Conservation (phyloP, 2,113 vertebrate species). For the Canis aureus region DNA sequence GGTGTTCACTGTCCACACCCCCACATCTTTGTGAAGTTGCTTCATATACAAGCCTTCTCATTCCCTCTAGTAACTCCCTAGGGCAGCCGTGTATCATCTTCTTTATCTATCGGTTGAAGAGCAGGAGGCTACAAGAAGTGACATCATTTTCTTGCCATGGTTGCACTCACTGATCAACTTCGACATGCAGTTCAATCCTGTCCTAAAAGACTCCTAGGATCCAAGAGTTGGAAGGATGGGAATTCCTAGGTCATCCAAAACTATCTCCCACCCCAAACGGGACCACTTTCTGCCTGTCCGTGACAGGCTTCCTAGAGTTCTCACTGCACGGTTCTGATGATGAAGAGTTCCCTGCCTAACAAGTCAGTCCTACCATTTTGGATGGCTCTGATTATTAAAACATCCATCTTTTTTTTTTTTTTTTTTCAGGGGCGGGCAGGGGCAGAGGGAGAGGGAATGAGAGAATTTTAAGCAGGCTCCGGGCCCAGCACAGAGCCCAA, state of each 20-base stretch:
- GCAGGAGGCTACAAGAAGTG: neutral
- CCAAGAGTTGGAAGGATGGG: neutral
- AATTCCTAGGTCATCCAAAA: neutral
- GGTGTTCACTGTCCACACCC: neutral
- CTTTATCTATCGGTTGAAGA: neutral
- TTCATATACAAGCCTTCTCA: neutral
- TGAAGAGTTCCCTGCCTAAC: rapidly evolving
- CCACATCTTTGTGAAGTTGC: neutral
- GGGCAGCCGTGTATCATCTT: neutral
- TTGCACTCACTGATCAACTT: neutral
- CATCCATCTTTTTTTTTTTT: neutral
- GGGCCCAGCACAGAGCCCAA: neutral
- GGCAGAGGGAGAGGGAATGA: neutral
- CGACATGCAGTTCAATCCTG: rapidly evolving
- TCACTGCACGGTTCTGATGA: neutral
- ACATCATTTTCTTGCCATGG: neutral
- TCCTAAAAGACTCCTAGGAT: neutral
- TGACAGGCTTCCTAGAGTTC: neutral
- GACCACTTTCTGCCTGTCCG: neutral
- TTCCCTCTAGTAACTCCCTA: neutral
- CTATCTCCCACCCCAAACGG: neutral
- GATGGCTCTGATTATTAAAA: neutral
- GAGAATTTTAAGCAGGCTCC: neutral
- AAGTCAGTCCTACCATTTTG: neutral
- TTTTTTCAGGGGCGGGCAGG: no score